Evolutionary conservation across 2,113 vertebrate species (phyloP), one percentile per base, ranked within the genome.

Genomic region (Epinephelus moara): DNA sequence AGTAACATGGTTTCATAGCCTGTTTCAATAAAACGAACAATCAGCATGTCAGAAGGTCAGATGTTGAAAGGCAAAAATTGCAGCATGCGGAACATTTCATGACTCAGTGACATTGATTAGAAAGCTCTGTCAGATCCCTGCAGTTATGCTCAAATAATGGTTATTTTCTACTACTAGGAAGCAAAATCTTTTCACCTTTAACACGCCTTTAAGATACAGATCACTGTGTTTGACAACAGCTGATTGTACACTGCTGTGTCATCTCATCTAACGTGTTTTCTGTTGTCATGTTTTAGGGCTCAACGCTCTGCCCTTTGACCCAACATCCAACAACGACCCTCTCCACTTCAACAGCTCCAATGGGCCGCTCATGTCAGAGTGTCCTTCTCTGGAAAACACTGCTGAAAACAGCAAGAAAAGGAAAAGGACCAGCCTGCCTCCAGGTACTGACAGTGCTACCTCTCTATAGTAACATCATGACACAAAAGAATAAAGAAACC

Each of bases 291-390:
- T 75, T 71, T 62, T 87, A 98, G 97, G 96, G 68, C 94, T 97
- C 89, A 97, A 91, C 89, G 91, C 94, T 49, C 89, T 97, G 86
- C 82, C 96, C 82, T 97, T 97, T 88, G 96, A 96, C 82, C 95
- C 96, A 27, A 88, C 93, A 70, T 86, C 93, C 93, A 94, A 86
- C 92, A 95, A 85, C 42, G 90, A 96, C 50, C 83, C 94, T 40
- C 86, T 96, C 81, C 96, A 95, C 78, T 94, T 96, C 69, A 90
- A 70, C 91, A 88, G 85, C 25, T 27, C 95, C 19, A 87, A 78
- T 61, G 94, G 89, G 59, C 93, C 84, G 0, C 89, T 72, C 84
- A 85, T 90, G 70, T 85, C 84, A 0, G 96, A 96, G 74, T 91
- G 93, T 89, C 90, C 95, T 84, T 50, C 70, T 15, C 74, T 92